Evolutionary conservation across 2,113 vertebrate genomes (phyloP).

Genomic region (Sula dactylatra): DNA sequence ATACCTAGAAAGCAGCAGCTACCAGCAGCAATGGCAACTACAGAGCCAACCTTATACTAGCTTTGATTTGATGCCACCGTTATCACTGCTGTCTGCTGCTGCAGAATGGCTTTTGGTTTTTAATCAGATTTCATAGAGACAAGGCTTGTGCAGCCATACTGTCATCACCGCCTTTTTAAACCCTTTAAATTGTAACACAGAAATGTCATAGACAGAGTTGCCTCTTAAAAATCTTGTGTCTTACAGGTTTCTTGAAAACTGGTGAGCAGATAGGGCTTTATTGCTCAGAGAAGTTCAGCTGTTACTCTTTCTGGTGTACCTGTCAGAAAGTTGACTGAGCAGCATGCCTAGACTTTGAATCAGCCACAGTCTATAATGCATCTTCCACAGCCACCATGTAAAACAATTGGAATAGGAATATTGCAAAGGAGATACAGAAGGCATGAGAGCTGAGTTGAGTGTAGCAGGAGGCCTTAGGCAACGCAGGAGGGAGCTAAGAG

Average conservation of each 20-base stretch:
- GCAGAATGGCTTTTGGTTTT: not conserved
- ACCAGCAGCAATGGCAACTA: not conserved
- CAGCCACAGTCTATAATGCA: not conserved
- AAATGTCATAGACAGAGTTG: not conserved
- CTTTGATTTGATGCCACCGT: not conserved
- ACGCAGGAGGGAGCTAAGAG: not conserved
- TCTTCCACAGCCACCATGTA: not conserved
- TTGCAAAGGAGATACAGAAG: not conserved
- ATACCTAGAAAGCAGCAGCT: not conserved
- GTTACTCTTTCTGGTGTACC: not conserved
- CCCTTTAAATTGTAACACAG: not conserved
- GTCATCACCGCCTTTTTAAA: not conserved
- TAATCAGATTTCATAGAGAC: not conserved
- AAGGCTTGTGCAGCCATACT: not conserved
- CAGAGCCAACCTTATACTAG: not conserved
- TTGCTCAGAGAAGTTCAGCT: not conserved
- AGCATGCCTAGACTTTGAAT: not conserved
- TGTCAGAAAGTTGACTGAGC: not conserved
- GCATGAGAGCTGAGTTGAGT: not conserved
- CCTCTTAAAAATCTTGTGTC: not conserved
- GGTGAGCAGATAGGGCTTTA: not conserved
- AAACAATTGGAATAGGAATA: not conserved
- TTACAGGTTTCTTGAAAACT: not conserved
- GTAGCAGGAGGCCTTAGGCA: not conserved
- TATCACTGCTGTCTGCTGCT: not conserved